A percentile compares a stretch with the other conserved stretches of the same genome.
Conservation (phyloP, 1,140 invertebrate species). For the Harpegnathos saltator region DNA sequence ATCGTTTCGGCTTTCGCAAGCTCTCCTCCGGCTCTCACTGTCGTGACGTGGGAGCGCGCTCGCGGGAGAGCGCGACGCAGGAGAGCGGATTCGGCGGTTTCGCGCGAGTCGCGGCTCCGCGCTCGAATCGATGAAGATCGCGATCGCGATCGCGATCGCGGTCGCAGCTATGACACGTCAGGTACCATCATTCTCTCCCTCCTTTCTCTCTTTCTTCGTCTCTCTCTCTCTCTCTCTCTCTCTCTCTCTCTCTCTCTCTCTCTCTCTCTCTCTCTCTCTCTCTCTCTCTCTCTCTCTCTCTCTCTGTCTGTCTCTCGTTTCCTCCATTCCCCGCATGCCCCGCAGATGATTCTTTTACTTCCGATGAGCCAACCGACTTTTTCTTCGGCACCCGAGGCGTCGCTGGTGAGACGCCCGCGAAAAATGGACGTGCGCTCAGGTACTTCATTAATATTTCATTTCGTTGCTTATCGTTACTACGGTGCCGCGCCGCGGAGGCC, state of each 20-base stretch:
- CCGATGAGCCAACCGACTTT: conserved; percentile 63
- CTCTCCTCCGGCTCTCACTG: not conserved
- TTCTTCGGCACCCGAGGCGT: conserved; percentile 71
- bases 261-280: conserved; percentile 4
- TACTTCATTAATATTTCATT: conserved; percentile 86
- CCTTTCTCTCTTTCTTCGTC: not conserved
- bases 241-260: not conserved
- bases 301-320: conserved; percentile 53
- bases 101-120: no score
- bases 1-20: conserved; percentile 41
- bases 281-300: not conserved
- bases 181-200: not conserved
- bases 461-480: conserved; percentile 85
- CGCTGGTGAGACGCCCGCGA: conserved; percentile 73
- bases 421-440: conserved; percentile 74
- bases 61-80: not conserved
- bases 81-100: not conserved
- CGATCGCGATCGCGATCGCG: not conserved
- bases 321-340: conserved; percentile 46
- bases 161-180: not conserved
- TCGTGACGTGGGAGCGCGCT: not conserved
- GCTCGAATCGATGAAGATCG: no score
- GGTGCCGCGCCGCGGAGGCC: conserved; percentile 76
- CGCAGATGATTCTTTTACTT: conserved; percentile 40
- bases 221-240: conserved; percentile 15